Evolutionary conservation across 92 coral and sea anemone species (phyloP), one percentile per base, ranked within the genome.

Genomic region (Phenganax stokvisi): DNA sequence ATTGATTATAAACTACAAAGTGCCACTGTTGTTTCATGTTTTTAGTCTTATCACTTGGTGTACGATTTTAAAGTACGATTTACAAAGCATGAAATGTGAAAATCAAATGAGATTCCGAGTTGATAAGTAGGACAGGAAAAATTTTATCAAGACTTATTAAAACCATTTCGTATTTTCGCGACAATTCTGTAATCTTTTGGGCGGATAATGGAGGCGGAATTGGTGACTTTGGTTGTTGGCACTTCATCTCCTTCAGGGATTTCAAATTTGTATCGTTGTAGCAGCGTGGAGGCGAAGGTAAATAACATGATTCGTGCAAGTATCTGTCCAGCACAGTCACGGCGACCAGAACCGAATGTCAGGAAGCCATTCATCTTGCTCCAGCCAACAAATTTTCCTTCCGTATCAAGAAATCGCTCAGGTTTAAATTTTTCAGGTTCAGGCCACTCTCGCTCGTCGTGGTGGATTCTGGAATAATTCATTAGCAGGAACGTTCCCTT

Each of bases 381-480:
- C 76, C 55, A 71, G n/a, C 79, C 87, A 30, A 56, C 73, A 54
- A 88, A 85, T 64, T 72, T 78, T 6, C 89, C 87, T 25, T 85
- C 89, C 3, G 56, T 60, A 67, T 89, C 83, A 15, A 89, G 91
- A 80, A 78, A 89, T 51, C 91, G 63, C 4, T 79, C 83, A 5
- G 87, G 75, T 54, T 77, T 67, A 75, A 89, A 89, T 56, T 82
- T 44, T 47, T 81, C 52, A n/a, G 89, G 89, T 54, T 86, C 85
- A 15, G 61, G 62, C 91, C 91, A 89, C 29, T 77, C 51, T 30
- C 71, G 47, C 1, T 86, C 69, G 13, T 89, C 91, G 76, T 86
- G 87, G 54, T 89, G 89, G 0, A 89, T 79, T 8, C 86, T 71
- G 86, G 85, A 76, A 2, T 85, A 64, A 69, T 89, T 89, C n/a